Base-by-base conservation (phyloP, 2,888 invertebrate species). In the Tiliacea aurago region DNA sequence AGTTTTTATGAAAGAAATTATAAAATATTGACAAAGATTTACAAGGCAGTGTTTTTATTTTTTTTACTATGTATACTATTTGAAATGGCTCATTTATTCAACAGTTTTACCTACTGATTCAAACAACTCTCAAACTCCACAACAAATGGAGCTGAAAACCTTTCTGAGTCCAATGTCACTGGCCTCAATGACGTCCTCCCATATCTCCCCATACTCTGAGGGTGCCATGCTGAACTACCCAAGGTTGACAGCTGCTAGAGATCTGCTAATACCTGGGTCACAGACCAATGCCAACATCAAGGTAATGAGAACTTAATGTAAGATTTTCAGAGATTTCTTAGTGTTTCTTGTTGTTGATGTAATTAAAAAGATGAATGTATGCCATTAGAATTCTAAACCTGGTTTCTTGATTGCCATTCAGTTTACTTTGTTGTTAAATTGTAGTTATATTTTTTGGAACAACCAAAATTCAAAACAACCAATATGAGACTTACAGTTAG, bases 141-240 rank as follows among this genome's bases (percentile, higher is more conserved):
- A 81, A 49, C 80, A 86, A 65, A 78, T 83, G 10, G 92, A 94
- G 67, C 66, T 93, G 3, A 94, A 90, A 83, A 91, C 90, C 9
- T 94, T 94, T 72, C 77, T 89, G 4, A 95, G 94, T 78, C 95
- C 95, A 5, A 94, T 94, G 91, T 94, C 95, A 0, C 56, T 95
- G 37, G 88, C 91, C 0, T 95, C 96, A 15, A 76, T 94, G 81
- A 91, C 92, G 5, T 95, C 96, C 0, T 89, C 91, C 11, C 89
- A 91, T 68, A 56, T 86, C 5, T 93, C 93, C n/a, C 92, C 93
- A 65, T 94, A 94, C 72, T 90, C 90, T 3, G 91, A 91, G 64
- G 88, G 73, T 68, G 80, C 81, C n/a, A 84, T 91, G 64, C 83
- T 91, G 18, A 91, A 92, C 76, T 94, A 90, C 33, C 94, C 96